Conservation (phyloP, 2,113 vertebrate genomes). For the Semicossyphus pulcher region DNA sequence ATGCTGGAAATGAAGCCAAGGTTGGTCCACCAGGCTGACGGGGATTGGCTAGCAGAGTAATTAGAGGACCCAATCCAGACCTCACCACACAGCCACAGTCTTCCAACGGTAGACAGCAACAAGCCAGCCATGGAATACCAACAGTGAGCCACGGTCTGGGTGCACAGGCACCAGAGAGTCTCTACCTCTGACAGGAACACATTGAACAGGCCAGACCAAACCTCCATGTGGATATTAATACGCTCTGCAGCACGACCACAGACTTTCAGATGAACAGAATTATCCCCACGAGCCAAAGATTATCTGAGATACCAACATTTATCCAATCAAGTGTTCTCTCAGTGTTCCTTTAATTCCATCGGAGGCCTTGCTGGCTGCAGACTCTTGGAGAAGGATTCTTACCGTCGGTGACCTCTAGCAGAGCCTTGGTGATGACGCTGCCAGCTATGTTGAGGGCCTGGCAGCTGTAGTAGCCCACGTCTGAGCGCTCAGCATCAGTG, state of each 20-base stretch:
- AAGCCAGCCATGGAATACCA: constrained; percentile 67
- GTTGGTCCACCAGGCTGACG: constrained; percentile 51
- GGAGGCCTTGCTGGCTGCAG: constrained; percentile 7
- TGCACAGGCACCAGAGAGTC: constrained; percentile 79
- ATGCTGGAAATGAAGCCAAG: constrained; percentile 56
- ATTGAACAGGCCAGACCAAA: constrained; percentile 73
- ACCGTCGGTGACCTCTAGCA: constrained; percentile 98
- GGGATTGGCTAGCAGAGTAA: constrained; percentile 63
- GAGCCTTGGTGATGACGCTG: constrained; percentile 98
- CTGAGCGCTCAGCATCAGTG: constrained; percentile 92
- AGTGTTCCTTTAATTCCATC: constrained; percentile 36
- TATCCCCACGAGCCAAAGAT: constrained; percentile 53
- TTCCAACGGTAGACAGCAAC: constrained; percentile 68
- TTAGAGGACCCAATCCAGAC: constrained; percentile 71
- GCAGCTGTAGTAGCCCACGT: constrained; percentile 97
- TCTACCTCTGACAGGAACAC: constrained; percentile 76
- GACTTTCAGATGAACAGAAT: constrained; percentile 59
- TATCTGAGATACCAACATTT: constrained; percentile 56
- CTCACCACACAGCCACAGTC: constrained; percentile 72
- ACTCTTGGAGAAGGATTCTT: constrained; percentile 66
- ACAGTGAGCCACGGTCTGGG: constrained; percentile 69
- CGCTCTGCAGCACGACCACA: constrained; percentile 48
- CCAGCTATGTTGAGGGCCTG: constrained; percentile 98
- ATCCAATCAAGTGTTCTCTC: constrained; percentile 36
- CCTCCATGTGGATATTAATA: constrained; percentile 75